Percentiles rank a stretch among this genome's conserved stretches.
phyloP scores from a whole-genome alignment of 2,797 vertebrate genomes.

The Alca torda region DNA sequence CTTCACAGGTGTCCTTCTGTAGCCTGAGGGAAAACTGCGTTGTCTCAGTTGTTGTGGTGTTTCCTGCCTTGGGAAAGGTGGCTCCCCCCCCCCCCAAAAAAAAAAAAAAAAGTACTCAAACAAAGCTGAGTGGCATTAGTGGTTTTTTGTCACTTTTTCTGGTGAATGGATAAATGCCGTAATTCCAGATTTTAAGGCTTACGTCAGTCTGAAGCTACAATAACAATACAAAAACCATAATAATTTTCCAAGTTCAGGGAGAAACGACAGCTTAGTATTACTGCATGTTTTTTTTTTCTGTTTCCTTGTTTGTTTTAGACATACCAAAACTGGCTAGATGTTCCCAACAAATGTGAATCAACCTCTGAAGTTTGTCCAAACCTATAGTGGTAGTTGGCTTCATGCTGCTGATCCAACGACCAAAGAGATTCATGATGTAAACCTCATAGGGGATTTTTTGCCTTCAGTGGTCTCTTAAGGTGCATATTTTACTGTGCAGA shows the following conservation, averaged over 20 bases:
- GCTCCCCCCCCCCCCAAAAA: background rate
- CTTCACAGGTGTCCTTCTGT: background rate
- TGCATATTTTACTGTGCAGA: background rate
- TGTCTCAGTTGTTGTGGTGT: background rate
- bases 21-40: background rate
- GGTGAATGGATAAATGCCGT: background rate
- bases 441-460: background rate
- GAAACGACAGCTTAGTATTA: background rate
- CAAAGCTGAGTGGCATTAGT: background rate
- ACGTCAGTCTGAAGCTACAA: background rate
- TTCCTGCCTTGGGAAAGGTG: background rate
- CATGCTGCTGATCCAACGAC: background rate
- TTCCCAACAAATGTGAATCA: background rate
- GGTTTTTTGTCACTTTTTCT: background rate
- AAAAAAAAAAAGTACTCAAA: background rate
- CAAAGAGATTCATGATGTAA: background rate
- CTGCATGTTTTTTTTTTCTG: accelerated
- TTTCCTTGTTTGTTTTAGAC: background rate
- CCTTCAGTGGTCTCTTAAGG: background rate
- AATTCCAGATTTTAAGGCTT: background rate
- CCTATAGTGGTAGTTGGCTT: background rate
- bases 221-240: background rate
- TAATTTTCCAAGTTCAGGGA: background rate
- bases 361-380: background rate
- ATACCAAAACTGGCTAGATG: background rate